phyloP scores from a whole-genome alignment of 2,113 vertebrate genomes.

The Perca fluviatilis region DNA sequence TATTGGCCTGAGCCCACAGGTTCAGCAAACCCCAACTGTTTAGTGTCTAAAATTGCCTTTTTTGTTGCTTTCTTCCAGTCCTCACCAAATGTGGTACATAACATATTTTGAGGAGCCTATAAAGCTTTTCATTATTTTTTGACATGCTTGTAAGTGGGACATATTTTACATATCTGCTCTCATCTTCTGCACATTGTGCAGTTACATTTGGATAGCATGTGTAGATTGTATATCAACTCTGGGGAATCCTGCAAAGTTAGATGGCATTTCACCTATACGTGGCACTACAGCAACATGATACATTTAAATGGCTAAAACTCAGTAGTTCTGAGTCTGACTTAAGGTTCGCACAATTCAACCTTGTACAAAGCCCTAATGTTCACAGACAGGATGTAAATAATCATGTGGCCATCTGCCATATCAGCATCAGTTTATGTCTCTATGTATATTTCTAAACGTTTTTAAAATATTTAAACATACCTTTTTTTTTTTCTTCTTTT shows the following conservation, averaged over 20 bases:
- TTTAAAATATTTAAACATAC: not conserved
- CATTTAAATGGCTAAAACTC: not conserved
- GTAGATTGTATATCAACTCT: not conserved
- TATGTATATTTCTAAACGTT: not conserved
- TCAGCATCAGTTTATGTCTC: no score
- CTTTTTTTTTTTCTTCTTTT: no score
- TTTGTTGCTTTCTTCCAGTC: not conserved
- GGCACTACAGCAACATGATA: not conserved
- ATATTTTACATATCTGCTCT: not conserved
- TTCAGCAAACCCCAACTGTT: conserved; percentile 4
- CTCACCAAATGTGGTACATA: not conserved
- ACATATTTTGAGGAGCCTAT: not conserved
- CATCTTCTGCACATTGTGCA: not conserved
- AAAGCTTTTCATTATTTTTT: not conserved
- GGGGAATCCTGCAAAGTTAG: not conserved
- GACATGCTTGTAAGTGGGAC: not conserved
- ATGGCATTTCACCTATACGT: not conserved
- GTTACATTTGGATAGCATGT: not conserved
- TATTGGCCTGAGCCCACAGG: conserved; percentile 11
- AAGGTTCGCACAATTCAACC: not conserved
- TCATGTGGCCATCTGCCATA: no score
- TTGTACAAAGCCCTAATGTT: not conserved
- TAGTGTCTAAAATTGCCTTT: not conserved
- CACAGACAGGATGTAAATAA: not conserved
- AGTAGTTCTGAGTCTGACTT: not conserved